phyloP scores from a whole-genome alignment of 2,113 vertebrate species.

The Phyllostomus discolor region DNA sequence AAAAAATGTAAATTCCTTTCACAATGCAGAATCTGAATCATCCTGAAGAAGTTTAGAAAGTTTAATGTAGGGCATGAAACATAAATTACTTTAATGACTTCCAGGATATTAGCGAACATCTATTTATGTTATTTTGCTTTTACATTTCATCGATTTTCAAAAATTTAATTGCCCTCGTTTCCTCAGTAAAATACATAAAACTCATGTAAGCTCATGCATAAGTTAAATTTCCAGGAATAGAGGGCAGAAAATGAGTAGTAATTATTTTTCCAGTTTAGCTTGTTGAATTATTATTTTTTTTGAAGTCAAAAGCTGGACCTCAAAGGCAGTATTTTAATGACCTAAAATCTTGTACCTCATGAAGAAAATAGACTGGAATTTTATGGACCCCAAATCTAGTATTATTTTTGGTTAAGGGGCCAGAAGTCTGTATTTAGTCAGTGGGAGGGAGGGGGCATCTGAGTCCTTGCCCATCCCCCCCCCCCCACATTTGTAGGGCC shows the following conservation, averaged over 20 bases:
- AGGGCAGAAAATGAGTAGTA: neutral
- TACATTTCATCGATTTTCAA: conserved; percentile 57
- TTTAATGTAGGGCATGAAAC: neutral
- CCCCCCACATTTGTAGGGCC: rapidly evolving
- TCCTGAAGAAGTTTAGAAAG: conserved; percentile 39
- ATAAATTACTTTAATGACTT: conserved; percentile 54
- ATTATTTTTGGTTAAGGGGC: neutral
- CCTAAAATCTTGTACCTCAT: neutral
- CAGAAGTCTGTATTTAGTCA: neutral
- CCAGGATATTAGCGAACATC: conserved; percentile 60
- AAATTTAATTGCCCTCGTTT: conserved; percentile 40
- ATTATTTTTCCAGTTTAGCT: conserved; percentile 18
- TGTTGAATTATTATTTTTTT: neutral
- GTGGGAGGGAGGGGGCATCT: neutral
- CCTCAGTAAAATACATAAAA: conserved; percentile 53
- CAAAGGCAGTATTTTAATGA: neutral
- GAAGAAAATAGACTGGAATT: neutral
- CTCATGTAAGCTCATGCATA: conserved; percentile 7
- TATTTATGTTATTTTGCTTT: conserved; percentile 60
- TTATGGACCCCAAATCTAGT: neutral
- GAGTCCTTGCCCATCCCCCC: neutral
- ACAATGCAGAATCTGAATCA: conserved; percentile 23
- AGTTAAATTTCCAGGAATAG: conserved; percentile 58
- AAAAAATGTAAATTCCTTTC: conserved; percentile 25
- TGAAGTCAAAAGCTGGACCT: neutral